Conservation (phyloP, 1,140 invertebrate genomes). For the Drosophila tropicalis region DNA sequence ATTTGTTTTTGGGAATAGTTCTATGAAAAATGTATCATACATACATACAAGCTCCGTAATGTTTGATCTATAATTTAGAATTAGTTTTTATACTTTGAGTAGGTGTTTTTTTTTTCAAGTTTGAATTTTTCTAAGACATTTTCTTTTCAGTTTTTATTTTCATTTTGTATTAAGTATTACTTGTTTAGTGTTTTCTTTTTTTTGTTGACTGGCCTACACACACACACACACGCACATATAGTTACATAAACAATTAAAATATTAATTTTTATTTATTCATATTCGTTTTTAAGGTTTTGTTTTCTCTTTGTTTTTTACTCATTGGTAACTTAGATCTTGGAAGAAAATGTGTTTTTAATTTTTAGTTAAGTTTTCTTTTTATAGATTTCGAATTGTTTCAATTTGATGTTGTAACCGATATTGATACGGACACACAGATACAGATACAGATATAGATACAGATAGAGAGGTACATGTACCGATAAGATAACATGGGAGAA, state of each 20-base stretch:
- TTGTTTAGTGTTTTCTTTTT: neutral
- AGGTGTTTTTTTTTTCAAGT: constrained; percentile 35
- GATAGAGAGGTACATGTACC: constrained; percentile 2
- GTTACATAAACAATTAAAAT: constrained; percentile 65
- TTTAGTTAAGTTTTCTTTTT: constrained; percentile 37
- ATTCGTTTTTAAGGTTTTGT: neutral
- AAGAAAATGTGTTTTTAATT: constrained; percentile 51
- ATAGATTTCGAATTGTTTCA: constrained; percentile 70
- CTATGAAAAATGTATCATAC: constrained; percentile 64
- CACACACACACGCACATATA: constrained; percentile 35
- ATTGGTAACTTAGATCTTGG: constrained; percentile 74
- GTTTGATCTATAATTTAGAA: constrained; percentile 77
- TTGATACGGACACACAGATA: constrained; percentile 6
- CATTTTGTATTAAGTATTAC: constrained; percentile 27
- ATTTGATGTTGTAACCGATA: constrained; percentile 24
- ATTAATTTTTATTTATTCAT: neutral
- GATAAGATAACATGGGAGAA: constrained; percentile 6
- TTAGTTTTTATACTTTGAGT: constrained; percentile 74
- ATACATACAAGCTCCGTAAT: constrained; percentile 79
- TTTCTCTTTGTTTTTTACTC: constrained; percentile 38
- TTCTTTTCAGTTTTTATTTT: constrained; percentile 32
- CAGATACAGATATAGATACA: neutral
- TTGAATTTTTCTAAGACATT: constrained; percentile 73
- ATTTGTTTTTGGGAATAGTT: constrained; percentile 21
- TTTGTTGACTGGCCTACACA: constrained; percentile 58